Base-by-base conservation (phyloP, 92 coral and sea anemone genomes). In the Diadumene lineata region DNA sequence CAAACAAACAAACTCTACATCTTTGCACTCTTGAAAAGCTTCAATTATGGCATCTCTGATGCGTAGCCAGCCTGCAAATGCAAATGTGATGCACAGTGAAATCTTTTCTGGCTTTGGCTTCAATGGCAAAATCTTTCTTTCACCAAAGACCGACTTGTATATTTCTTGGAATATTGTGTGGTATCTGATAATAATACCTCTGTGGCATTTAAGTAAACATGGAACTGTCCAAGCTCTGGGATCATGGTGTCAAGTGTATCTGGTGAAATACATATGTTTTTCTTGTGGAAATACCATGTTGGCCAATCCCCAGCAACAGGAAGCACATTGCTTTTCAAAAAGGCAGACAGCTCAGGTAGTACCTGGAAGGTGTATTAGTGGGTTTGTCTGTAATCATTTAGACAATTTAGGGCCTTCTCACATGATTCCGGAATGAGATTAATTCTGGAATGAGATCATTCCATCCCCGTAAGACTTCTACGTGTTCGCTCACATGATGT, bases 201-300 rank as follows among this genome's bases (percentile, higher is more conserved):
- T 19, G 79, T 57, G n/a, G 68, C 29, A 56, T 85, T 85, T 0
- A 80, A 65, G 64, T 79, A 80, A 26, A 85, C 79, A 81, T 85
- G 86, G n/a, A 85, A 85, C 11, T 73, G 86, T 15, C 86, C 90
- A n/a, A 73, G 76, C 33, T 79, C 84, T 48, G 89, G 89, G 1
- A 84, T 50, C 23, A 79, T 51, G 34, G 85, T 9, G 3, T 56
- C 57, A n/a, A n/a, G n/a, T 0, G 34, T 55, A 24, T 61, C 69
- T 9, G 38, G 25, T 19, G 64, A 28, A 43, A 31, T 60, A 56
- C 86, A 80, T 18, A 80, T 32, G 6, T 72, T 34, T 69, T 85
- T 85, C 70, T 85, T 85, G 26, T 80, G 90, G 38, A 79, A 80
- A 48, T 85, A 85, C 90, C 90, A 80, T 9, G 89, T 85, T 21